phyloP scores from a whole-genome alignment of 2,888 invertebrate species.

The Papilio gigon region DNA sequence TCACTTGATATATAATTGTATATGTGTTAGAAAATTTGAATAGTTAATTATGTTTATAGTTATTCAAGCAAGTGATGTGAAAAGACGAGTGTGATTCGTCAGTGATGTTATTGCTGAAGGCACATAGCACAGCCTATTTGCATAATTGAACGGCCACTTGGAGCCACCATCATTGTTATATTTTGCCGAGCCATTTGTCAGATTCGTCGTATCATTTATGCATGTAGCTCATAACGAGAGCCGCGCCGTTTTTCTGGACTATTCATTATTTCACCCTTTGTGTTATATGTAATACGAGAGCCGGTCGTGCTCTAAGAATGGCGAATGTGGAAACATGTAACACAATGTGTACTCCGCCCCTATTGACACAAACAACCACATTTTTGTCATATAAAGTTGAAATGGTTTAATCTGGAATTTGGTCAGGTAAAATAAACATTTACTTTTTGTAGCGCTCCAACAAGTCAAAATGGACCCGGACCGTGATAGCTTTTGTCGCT shows the following conservation, averaged over 20 bases:
- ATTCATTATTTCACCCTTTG: conserved; percentile 79
- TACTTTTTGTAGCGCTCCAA: conserved; percentile 60
- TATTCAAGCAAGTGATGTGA: conserved; percentile 70
- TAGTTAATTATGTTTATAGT: conserved; percentile 77
- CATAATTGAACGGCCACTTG: conserved; percentile 83
- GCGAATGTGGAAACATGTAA: conserved; percentile 62
- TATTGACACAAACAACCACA: conserved; percentile 70
- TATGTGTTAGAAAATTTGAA: conserved; percentile 52
- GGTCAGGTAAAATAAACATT: conserved; percentile 71
- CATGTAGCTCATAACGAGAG: conserved; percentile 78
- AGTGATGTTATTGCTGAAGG: conserved; percentile 80
- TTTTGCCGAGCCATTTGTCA: conserved; percentile 81
- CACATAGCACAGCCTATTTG: conserved; percentile 79
- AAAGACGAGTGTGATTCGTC: conserved; percentile 70
- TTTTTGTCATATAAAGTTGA: conserved; percentile 70
- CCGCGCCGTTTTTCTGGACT: conserved; percentile 76
- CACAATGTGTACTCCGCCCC: conserved; percentile 62
- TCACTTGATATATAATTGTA: neutral
- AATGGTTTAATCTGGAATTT: conserved; percentile 72
- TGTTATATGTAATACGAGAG: conserved; percentile 70
- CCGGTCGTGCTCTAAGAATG: conserved; percentile 67
- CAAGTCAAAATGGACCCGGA: conserved; percentile 53
- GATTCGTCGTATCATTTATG: conserved; percentile 82
- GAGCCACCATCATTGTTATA: conserved; percentile 81
- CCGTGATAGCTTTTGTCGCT: conserved; percentile 47